Evolutionary conservation across 1,140 invertebrate species (phyloP), one percentile per base, ranked within the genome.

Genomic region (Trichonephila clavata): DNA sequence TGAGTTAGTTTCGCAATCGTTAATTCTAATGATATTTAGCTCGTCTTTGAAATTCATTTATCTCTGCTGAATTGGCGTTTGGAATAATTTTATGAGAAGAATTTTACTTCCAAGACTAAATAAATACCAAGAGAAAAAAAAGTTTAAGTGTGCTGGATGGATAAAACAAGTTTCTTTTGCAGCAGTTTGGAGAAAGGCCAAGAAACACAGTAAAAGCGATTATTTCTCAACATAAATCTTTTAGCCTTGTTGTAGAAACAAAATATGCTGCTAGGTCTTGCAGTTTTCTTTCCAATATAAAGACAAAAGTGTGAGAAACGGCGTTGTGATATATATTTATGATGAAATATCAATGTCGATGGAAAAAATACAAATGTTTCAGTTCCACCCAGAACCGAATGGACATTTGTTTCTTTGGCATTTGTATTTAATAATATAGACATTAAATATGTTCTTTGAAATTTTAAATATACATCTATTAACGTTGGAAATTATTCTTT

Each of bases 191-290:
- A 77, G 27, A 21, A 18, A 24, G 32, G 24, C 71, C 27, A 39
- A 77, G 14, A 24, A 24, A 39, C 32, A 77, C 27, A 18, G 71
- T 20, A 32, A 27, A 77, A 14, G 32, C 6, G 71, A 77, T 77
- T 77, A 77, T 77, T 77, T 77, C 27, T 10, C 71, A 20, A 39
- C 27, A 77, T 77, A 77, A 77, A 77, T 77, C 71, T 32, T 77
- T 77, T 14, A 77, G 32, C 24, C 65, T 68, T 14, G 24, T 27
- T 10, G 24, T 27, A 68, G 65, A 68, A 68, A 68, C 65, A 68
- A 68, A 68, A 68, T 24, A 68, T n/a, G 24, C 65, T 68, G 65
- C n/a, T 68, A 68, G n/a, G 21, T 24, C n/a, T 68, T 68, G 0
- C 65, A 27, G 10, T 24, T n/a, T 68, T 68, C 6, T n/a, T 68